Base-by-base conservation (phyloP, 1,140 invertebrate species). In the Drosophila cardini region DNA sequence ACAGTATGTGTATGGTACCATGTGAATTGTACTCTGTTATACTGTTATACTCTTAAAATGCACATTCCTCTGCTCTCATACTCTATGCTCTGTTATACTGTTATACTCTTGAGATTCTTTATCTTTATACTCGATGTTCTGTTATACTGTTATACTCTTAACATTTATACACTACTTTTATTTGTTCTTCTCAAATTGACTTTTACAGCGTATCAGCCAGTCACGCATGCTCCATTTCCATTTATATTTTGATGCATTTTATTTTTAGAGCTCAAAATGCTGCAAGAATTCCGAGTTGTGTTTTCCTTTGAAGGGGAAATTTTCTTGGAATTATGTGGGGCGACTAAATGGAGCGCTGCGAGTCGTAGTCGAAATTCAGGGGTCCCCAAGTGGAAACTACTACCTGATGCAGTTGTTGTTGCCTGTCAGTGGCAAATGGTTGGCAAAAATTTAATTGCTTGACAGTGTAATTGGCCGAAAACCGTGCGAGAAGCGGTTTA, bases 251-350 rank as follows among this genome's bases (percentile, higher is more conserved):
- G 42, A 63, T 82, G 75, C 63, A 87, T 45, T 76, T 76, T 86
- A 86, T 86, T 79, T 86, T 64, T 86, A 73, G 83, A 46, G 15
- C 13, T 30, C 62, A 13, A 45, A 45, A n/a, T 58, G 53, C 55
- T 67, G 70, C 26, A 50, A 43, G 45, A 58, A 32, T 65, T 26
- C 21, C 4, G 21, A 26, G 21, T 26, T 34, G 30, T 36, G 6
- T 16, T 21, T 26, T 21, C 42, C 30, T 32, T 34, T 45, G 26
- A 34, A 3, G 13, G 32, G 34, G 34, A 36, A 36, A 36, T 36
- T 80, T 83, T 87, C 82, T 82, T 76, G 83, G 83, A 86, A 86
- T 86, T 86, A 78, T 86, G 78, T 78, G 71, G 75, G 64, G 71
- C 78, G 68, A 63, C 79, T 63, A 74, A 73, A 73, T 69, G 63